phyloP scores from a whole-genome alignment of 2,113 vertebrate species.

The Sapajus apella region DNA sequence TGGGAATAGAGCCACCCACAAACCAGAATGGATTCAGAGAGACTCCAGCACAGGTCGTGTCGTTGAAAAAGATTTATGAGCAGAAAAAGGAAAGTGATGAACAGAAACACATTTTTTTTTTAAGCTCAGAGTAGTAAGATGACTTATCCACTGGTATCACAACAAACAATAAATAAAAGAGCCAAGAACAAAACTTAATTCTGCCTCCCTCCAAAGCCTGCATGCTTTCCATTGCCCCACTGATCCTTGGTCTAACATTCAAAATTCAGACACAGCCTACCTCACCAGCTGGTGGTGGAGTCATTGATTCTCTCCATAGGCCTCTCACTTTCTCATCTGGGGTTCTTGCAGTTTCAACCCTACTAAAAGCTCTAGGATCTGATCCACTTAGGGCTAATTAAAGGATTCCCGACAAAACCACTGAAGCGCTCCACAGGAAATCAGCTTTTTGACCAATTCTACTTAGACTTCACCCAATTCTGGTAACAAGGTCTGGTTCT shows the following conservation, averaged over 20 bases:
- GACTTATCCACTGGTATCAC: background rate
- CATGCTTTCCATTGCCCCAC: too few species aligned
- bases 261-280: background rate
- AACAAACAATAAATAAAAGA: background rate
- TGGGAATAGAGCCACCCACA: too few species aligned
- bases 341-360: background rate
- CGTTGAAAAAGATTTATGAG: too few species aligned
- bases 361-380: background rate
- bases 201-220: background rate
- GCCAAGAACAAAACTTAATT: background rate
- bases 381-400: background rate
- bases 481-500: background rate
- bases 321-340: background rate
- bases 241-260: background rate
- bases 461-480: background rate
- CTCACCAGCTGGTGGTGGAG: background rate
- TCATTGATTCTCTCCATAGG: background rate
- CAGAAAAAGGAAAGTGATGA: too few species aligned
- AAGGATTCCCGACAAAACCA: background rate
- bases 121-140: background rate
- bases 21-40: too few species aligned
- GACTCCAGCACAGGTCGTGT: too few species aligned
- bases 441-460: background rate
- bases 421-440: background rate
- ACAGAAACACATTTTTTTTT: background rate